These are phyloP conservation scores for Sinohyriopsis cumingii DNA, from an alignment of 2,888 invertebrate species.

Conservation along the genomic window DNA sequence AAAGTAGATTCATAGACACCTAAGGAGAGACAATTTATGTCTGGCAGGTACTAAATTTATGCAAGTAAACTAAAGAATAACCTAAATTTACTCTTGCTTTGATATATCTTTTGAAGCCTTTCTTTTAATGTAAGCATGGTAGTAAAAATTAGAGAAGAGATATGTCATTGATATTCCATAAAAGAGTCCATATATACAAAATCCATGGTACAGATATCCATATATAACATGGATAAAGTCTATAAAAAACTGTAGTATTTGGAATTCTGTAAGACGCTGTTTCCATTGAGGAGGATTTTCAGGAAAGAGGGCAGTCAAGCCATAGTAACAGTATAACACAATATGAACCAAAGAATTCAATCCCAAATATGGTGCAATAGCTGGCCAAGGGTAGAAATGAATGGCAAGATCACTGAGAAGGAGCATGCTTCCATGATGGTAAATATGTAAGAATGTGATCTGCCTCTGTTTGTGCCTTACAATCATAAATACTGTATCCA, in stretches of 20 bases:
- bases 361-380: constrained; percentile 58
- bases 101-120: neutral
- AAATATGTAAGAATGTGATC: constrained; percentile 69
- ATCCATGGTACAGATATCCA: constrained; percentile 65
- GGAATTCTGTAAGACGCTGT: constrained; percentile 65
- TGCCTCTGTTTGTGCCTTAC: constrained; percentile 65
- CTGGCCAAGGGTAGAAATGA: constrained; percentile 61
- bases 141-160: constrained; percentile 68
- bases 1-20: too few relatives aligned
- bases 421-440: constrained; percentile 69
- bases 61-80: too few relatives aligned
- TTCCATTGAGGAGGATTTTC: constrained; percentile 64
- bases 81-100: too few relatives aligned
- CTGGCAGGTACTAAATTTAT: too few relatives aligned
- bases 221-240: constrained; percentile 55
- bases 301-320: constrained; percentile 55
- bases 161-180: constrained; percentile 65
- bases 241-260: constrained; percentile 66
- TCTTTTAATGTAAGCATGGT: constrained; percentile 53
- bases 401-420: constrained; percentile 63
- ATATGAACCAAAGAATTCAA: constrained; percentile 68
- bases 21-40: too few relatives aligned
- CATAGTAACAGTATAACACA: constrained; percentile 67
- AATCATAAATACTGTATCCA: constrained; percentile 71
- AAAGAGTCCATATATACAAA: constrained; percentile 68